These are phyloP conservation scores for Cnemophilus loriae DNA, from an alignment of 2,113 vertebrate species.

Conservation along the genomic window DNA sequence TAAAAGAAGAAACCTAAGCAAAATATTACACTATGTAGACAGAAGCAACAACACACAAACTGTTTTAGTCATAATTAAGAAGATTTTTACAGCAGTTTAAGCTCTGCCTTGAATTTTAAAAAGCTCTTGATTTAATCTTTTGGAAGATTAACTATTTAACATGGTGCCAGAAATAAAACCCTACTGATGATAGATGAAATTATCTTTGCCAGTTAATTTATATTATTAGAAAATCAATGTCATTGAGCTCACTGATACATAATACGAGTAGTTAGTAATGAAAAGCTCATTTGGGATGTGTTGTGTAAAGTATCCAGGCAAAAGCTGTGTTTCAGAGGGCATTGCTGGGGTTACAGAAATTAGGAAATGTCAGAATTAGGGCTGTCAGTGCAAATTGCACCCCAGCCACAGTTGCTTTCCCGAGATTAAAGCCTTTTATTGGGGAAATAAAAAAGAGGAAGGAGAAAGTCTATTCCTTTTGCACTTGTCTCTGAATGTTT, in stretches of 20 bases:
- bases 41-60: constrained; percentile 64
- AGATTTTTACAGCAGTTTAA: constrained; percentile 69
- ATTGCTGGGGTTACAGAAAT: not conserved
- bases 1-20: constrained; percentile 65
- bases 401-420: not conserved
- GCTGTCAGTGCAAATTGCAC: not conserved
- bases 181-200: constrained; percentile 64
- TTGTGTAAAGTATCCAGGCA: not conserved
- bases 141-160: constrained; percentile 63
- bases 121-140: constrained; percentile 67
- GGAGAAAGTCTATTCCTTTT: not conserved
- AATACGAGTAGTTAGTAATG: constrained; percentile 39
- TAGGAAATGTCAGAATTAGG: not conserved
- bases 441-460: not conserved
- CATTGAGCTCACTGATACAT: constrained; percentile 56
- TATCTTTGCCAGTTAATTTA: constrained; percentile 64
- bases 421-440: not conserved
- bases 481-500: not conserved
- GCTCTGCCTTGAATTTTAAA: constrained; percentile 73
- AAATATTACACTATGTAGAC: constrained; percentile 58
- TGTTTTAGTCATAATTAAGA: constrained; percentile 75
- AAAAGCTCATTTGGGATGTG: constrained; percentile 41
- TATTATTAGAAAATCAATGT: constrained; percentile 58
- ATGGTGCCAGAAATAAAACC: constrained; percentile 55
- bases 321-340: not conserved